Evolutionary conservation across 2,113 vertebrate species (phyloP), one percentile per base, ranked within the genome.

Genomic region (Rattus norvegicus): DNA sequence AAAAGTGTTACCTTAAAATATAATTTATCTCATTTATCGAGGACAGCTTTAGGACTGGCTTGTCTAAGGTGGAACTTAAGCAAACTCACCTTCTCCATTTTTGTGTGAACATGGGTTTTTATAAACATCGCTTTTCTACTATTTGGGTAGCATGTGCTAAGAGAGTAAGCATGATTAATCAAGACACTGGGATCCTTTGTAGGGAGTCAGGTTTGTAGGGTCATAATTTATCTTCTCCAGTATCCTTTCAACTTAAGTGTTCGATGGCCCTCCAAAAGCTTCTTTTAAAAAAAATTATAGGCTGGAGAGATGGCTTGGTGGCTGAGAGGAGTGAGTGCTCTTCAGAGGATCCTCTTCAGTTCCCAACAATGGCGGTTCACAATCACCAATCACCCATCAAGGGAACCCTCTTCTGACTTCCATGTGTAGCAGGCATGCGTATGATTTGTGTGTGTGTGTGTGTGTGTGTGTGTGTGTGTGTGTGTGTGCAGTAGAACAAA

Each of bases 1-100:
- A 84, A 65, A 81, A 9, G 3, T 61, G 47, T 79, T 14, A 54
- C 75, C 95, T 84, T 90, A 84, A 92, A 97, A 54, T 59, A 61
- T 33, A 70, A 17, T 73, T 70, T 80, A 49, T 30, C 26, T 6
- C 52, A 84, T 70, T 77, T 67, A 80, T 69, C 13, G 59, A 28
- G 7, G 26, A 80, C 54, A 86, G 67, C 47, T 69, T 47, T 90
- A 33, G 8, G 7, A 65, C 4, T n/a, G 56, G 24, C 61, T 95
- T 96, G n/a, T 54, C 65, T 86, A 67, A 81, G 52, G 72, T 36
- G 47, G 63, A 92, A 88, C 9, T 47, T 85, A 79, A 86, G 69
- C 39, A 83, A 88, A 59, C 22, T 90, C 63, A n/a, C 52, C 19
- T 67, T 93, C 83, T 56, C 89, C 52, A 59, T 87, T 89, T 43